A percentile compares a stretch with the other conserved stretches of the same genome.
Conservation (phyloP, 2,113 vertebrate genomes). For the Herpailurus yagouaroundi region DNA sequence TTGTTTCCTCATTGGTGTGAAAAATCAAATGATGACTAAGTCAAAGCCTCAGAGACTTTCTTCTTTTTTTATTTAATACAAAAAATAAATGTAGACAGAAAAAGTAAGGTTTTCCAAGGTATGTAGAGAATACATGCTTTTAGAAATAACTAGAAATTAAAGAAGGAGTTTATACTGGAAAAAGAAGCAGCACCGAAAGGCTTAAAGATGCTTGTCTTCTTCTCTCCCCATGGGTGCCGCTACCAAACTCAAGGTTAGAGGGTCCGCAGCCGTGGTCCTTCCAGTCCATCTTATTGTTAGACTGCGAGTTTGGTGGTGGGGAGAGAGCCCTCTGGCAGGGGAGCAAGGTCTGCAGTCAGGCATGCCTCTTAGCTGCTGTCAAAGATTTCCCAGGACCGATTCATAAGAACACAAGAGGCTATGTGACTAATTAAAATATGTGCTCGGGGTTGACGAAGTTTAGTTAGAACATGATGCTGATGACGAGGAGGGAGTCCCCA, state of each 20-base stretch:
- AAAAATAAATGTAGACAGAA: background rate
- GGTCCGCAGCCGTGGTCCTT: background rate
- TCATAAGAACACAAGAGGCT: background rate
- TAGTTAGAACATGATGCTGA: background rate
- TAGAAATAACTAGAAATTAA: background rate
- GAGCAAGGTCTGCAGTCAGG: fast-evolving
- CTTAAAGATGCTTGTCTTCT: too few species aligned
- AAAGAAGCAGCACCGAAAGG: background rate
- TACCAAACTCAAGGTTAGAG: background rate
- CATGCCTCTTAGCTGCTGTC: background rate
- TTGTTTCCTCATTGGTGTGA: background rate
- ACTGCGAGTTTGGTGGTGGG: background rate
- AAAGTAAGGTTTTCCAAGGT: background rate
- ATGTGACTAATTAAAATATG: too few species aligned
- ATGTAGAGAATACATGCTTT: background rate
- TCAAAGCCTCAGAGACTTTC: background rate
- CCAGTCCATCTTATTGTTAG: background rate
- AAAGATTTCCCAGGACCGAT: background rate
- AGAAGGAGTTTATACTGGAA: background rate
- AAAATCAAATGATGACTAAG: background rate
- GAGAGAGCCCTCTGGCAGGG: background rate
- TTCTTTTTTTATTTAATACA: background rate
- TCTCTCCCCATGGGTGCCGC: background rate
- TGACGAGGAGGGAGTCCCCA: fast-evolving
- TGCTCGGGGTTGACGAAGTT: background rate